Evolutionary conservation across 2,113 vertebrate genomes (phyloP).

Genomic region (Riparia riparia): DNA sequence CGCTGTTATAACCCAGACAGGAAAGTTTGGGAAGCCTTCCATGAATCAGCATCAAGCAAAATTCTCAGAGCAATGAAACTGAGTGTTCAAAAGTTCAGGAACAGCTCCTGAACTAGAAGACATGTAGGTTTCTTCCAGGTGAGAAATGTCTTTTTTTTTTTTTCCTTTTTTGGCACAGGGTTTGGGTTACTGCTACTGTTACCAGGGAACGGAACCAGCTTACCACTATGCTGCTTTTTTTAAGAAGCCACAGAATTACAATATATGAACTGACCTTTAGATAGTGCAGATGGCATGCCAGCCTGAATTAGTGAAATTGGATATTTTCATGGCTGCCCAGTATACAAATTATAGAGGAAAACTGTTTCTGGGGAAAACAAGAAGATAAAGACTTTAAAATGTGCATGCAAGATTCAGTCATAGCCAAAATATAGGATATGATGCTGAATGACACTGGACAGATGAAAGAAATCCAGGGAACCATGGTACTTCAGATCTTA

Average conservation of each 20-base stretch:
- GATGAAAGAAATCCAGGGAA: not conserved
- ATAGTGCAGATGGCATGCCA: constrained; percentile 15
- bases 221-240: not conserved
- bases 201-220: rapidly evolving
- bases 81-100: not conserved
- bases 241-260: not conserved
- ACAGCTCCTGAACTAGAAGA: not conserved
- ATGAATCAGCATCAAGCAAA: not conserved
- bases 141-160: not conserved
- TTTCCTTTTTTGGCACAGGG: not conserved
- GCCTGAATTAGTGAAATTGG: constrained; percentile 1
- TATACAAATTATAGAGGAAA: not conserved
- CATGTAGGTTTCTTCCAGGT: not conserved
- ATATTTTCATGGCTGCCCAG: not conserved
- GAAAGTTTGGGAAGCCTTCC: not conserved
- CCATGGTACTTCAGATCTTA: not conserved
- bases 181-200: not conserved
- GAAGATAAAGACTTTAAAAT: not conserved
- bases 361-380: not conserved
- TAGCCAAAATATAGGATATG: not conserved
- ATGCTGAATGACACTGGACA: not conserved
- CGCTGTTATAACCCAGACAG: rapidly evolving
- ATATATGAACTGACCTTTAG: not conserved
- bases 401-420: rapidly evolving
- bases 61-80: not conserved